phyloP scores from a whole-genome alignment of 2,888 invertebrate species.

The Andrena bicolor region DNA sequence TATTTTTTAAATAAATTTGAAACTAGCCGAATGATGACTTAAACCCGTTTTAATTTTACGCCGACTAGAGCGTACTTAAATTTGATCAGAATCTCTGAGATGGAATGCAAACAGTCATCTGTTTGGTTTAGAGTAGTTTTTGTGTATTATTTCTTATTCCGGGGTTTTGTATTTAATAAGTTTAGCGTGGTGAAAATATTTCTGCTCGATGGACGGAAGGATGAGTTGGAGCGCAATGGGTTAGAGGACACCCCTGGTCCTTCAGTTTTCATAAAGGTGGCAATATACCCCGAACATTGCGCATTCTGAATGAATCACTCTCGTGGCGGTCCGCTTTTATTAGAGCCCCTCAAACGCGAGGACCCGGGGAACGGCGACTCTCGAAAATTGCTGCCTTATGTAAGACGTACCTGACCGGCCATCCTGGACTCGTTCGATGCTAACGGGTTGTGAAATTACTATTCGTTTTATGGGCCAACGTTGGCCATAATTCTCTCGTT shows the following conservation, averaged over 20 bases:
- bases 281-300: conserved; percentile 21
- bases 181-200: too few species aligned
- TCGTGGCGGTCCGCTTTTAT: conserved; percentile 35
- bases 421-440: conserved; percentile 12
- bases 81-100: too few species aligned
- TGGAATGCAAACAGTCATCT: too few species aligned
- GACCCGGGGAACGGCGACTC: conserved; percentile 6
- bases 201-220: too few species aligned
- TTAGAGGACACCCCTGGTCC: not conserved
- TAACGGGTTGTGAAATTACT: conserved; percentile 42
- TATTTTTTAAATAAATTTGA: too few species aligned
- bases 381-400: conserved; percentile 40
- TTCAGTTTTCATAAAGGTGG: conserved; percentile 41
- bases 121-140: too few species aligned
- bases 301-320: conserved; percentile 14
- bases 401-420: conserved; percentile 13
- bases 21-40: too few species aligned
- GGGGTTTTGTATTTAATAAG: too few species aligned
- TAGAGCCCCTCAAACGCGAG: conserved; percentile 10
- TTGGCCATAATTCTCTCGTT: conserved; percentile 35
- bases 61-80: too few species aligned
- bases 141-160: too few species aligned
- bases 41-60: too few species aligned
- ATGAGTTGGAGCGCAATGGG: too few species aligned
- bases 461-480: conserved; percentile 38